Evolutionary conservation across 1,140 invertebrate species (phyloP).

Genomic region (Sipha flava): DNA sequence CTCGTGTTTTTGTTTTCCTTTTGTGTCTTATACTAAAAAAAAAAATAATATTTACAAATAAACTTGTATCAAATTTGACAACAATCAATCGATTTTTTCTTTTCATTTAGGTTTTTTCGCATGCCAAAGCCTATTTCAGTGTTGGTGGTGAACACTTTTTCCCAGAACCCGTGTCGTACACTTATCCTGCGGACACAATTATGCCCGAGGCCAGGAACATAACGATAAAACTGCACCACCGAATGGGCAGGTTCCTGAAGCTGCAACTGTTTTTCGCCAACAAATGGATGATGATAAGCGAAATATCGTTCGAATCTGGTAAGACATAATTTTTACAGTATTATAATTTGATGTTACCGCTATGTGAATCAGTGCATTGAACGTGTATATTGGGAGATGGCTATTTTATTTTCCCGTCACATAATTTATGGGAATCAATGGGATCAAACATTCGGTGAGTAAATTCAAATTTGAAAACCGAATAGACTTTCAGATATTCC

Average conservation of each 20-base stretch:
- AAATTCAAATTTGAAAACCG: too few species aligned
- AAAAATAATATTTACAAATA: too few species aligned
- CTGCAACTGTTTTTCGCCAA: slow-evolving; percentile 75
- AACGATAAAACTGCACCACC: slow-evolving; percentile 68
- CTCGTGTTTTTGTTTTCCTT: too few species aligned
- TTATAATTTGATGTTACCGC: too few species aligned
- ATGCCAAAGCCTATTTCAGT: slow-evolving; percentile 63
- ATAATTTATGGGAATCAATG: too few species aligned
- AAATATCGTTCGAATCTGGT: slow-evolving; percentile 73
- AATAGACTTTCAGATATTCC: too few species aligned
- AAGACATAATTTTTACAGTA: slow-evolving; percentile 41
- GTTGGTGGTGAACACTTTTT: slow-evolving; percentile 57
- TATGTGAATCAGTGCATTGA: too few species aligned
- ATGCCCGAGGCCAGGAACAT: slow-evolving; percentile 76
- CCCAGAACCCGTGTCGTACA: slow-evolving; percentile 56
- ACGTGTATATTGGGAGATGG: too few species aligned
- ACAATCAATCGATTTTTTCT: neutral
- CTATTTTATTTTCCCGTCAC: too few species aligned
- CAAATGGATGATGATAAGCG: slow-evolving; percentile 80
- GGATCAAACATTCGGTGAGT: too few species aligned
- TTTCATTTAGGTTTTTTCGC: slow-evolving; percentile 54
- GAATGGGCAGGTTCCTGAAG: slow-evolving; percentile 65
- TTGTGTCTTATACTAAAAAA: too few species aligned
- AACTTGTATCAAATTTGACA: too few species aligned
- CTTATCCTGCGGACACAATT: slow-evolving; percentile 69